These are phyloP conservation scores for Eupeodes latifasciatus DNA, from an alignment of 2,888 invertebrate genomes.

Conservation along the genomic window DNA sequence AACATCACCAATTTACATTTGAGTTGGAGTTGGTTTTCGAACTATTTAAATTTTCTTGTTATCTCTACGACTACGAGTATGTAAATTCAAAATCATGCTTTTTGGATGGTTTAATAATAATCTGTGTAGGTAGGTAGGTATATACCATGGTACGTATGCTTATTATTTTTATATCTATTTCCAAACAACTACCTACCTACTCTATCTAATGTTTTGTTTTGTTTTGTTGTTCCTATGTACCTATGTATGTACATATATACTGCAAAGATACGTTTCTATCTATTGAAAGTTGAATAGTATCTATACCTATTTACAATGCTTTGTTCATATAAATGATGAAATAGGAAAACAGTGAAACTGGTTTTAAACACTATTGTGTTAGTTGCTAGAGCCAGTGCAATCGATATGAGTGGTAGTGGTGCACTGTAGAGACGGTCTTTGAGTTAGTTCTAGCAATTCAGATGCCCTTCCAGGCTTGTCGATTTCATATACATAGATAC, in stretches of 20 bases:
- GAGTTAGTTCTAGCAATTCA: slow-evolving; percentile 6
- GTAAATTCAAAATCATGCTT: background rate
- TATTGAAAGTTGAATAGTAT: background rate
- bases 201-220: background rate
- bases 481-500: background rate
- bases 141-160: too few relatives aligned
- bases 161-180: background rate
- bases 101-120: background rate
- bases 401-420: slow-evolving; percentile 42
- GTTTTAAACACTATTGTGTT: slow-evolving; percentile 44
- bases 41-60: background rate
- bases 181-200: background rate
- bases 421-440: slow-evolving; percentile 51
- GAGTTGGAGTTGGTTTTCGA: background rate
- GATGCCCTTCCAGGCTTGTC: slow-evolving; percentile 14
- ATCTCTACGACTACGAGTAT: background rate
- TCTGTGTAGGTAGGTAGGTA: too few relatives aligned
- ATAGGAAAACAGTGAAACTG: slow-evolving; percentile 52
- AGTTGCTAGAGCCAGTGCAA: slow-evolving; percentile 39
- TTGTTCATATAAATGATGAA: slow-evolving; percentile 8
- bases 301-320: background rate
- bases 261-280: background rate
- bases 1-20: background rate
- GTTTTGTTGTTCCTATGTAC: background rate
- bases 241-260: too few relatives aligned